A percentile compares a stretch with the other conserved stretches of the same genome.
These are phyloP conservation scores for Ptychoptera albimana DNA, from an alignment of 2,888 invertebrate genomes.

Conservation along the genomic window DNA sequence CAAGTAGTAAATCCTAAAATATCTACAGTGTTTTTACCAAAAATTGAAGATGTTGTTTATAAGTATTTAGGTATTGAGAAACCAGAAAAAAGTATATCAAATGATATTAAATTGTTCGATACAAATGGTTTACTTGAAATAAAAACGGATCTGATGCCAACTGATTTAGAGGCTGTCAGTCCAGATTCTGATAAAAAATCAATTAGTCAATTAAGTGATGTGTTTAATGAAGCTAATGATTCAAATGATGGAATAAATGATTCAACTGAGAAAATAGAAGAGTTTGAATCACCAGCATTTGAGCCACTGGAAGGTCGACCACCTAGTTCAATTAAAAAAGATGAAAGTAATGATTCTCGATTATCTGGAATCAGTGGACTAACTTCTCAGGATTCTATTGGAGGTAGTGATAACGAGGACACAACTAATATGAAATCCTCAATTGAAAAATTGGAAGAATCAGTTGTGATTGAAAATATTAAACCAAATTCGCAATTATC, in stretches of 20 bases:
- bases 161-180: slow-evolving; percentile 66
- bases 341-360: slow-evolving; percentile 40
- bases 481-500: slow-evolving; percentile 45
- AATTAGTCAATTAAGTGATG: slow-evolving; percentile 20
- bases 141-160: slow-evolving; percentile 45
- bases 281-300: slow-evolving; percentile 49
- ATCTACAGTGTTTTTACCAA: slow-evolving; percentile 69
- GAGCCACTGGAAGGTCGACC: slow-evolving; percentile 38
- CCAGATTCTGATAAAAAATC: slow-evolving; percentile 49
- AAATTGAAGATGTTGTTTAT: slow-evolving; percentile 82
- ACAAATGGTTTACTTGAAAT: slow-evolving; percentile 22
- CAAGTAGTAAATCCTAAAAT: slow-evolving; percentile 93
- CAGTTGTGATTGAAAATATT: slow-evolving; percentile 24
- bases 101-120: slow-evolving; percentile 1
- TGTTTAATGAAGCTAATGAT: slow-evolving; percentile 19
- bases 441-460: slow-evolving; percentile 25
- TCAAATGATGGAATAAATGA: slow-evolving; percentile 21
- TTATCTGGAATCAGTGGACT: slow-evolving; percentile 36
- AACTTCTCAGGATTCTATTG: slow-evolving; percentile 23
- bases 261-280: slow-evolving; percentile 35
- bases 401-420: slow-evolving; percentile 7
- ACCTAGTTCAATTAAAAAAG: slow-evolving; percentile 22
- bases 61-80: slow-evolving; percentile 68
- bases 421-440: slow-evolving; percentile 30
- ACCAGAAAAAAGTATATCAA: slow-evolving; percentile 24